Evolutionary conservation across 1,140 invertebrate genomes (phyloP).

Genomic region (Aphidius gifuensis): DNA sequence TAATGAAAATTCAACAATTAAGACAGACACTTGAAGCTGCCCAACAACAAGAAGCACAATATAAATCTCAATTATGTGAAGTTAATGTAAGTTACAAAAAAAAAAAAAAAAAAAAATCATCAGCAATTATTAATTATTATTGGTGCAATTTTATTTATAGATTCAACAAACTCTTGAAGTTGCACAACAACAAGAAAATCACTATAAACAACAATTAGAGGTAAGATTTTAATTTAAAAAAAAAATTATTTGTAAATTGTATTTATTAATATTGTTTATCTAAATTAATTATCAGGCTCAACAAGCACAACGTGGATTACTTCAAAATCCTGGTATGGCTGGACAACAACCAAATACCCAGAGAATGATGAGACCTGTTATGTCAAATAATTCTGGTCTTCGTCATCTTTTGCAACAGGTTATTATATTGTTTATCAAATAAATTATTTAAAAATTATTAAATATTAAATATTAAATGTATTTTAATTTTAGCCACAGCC

Average conservation of each 20-base stretch:
- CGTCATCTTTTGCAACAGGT: constrained; percentile 69
- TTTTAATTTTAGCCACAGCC: constrained; percentile 47
- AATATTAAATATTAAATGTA: background rate
- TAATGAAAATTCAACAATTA: constrained; percentile 65
- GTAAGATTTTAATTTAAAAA: constrained; percentile 46
- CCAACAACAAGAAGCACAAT: constrained; percentile 72
- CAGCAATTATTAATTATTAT: constrained; percentile 7
- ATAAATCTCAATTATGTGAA: constrained; percentile 68
- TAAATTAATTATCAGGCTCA: constrained; percentile 36
- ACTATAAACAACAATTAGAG: constrained; percentile 72
- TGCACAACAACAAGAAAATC: constrained; percentile 74
- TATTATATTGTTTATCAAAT: constrained; percentile 20
- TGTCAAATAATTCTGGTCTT: constrained; percentile 65
- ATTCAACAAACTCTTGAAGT: constrained; percentile 71
- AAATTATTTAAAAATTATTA: background rate
- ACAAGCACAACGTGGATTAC: constrained; percentile 50
- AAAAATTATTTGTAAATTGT: background rate
- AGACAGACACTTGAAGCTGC: constrained; percentile 72
- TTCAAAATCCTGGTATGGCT: constrained; percentile 43
- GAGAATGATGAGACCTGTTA: constrained; percentile 64
- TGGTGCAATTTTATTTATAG: constrained; percentile 42
- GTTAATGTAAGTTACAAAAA: constrained; percentile 37
- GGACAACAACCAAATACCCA: constrained; percentile 54
- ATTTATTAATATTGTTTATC: background rate
- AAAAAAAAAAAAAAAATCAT: constrained; percentile 11